Base-by-base conservation (phyloP, 2,113 vertebrate genomes). In the Melanocharis versteri region DNA sequence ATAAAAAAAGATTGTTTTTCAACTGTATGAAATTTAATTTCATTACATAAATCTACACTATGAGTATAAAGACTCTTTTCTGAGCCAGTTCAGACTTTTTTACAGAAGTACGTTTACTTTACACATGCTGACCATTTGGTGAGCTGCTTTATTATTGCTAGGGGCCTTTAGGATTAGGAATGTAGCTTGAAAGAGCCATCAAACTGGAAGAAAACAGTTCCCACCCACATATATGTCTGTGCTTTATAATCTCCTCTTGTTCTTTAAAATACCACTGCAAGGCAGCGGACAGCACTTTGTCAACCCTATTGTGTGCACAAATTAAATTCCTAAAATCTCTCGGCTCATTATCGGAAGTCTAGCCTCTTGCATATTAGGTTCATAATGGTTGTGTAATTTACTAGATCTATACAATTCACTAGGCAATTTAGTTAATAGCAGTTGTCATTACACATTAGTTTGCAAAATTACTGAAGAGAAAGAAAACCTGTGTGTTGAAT, bases 311-410 rank as follows among this genome's bases (percentile, higher is more conserved):
- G 70, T 91, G 78, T 15, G 60, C 24, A 60, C 54, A 89, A 94
- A 97, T 96, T 92, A 93, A 97, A 94, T 93, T 94, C 83, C 75
- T 95, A 92, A 96, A 87, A 86, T 83, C 89, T 92, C 83, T 95
- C 94, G 85, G 84, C 83, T 97, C 78, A 87, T 96, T 96, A 79
- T 91, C 70, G 86, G 78, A 96, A 94, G 87, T 88, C 56, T 85
- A 96, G 89, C 35, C n/a, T 94, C 58, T 88, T 92, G 72, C 87
- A 83, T 94, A 97, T 73, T 93, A 82, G 53, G 66, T 96, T 97
- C 92, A 83, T 83, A 76, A 72, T 91, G 84, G 57, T 51, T 75
- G 9, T 92, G 79, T 84, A 88, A 96, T 96, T 97, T 89, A 85
- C 75, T 94, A 91, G 71, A 95, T 93, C 95, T 96, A 64, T 83